These are phyloP conservation scores for Hydropotes inermis DNA, from an alignment of 2,113 vertebrate species.

Conservation along the genomic window DNA sequence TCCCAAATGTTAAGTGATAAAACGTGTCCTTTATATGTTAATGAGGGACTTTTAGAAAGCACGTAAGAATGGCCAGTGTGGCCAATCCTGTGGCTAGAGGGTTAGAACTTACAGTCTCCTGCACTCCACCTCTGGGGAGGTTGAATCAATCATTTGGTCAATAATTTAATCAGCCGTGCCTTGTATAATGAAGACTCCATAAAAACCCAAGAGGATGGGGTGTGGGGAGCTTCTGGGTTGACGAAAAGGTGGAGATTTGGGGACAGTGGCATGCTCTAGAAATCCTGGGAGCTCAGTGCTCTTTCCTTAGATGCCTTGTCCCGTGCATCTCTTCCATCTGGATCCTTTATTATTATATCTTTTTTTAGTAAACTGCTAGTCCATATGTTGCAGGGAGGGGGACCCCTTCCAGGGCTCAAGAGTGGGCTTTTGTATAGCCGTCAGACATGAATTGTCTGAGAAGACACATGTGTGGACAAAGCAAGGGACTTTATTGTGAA, in stretches of 20 bases:
- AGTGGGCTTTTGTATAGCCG: background rate
- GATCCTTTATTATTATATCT: background rate
- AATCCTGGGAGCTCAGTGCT: background rate
- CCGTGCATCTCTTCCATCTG: background rate
- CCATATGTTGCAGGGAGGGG: background rate
- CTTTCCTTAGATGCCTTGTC: background rate
- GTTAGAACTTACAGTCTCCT: background rate
- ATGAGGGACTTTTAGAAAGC: background rate
- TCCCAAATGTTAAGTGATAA: background rate
- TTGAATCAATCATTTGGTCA: background rate
- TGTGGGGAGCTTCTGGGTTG: background rate
- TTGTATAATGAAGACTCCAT: background rate
- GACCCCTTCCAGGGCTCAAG: background rate
- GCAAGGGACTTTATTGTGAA: background rate
- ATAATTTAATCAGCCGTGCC: background rate
- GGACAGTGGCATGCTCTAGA: background rate
- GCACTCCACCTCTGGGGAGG: background rate
- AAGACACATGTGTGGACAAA: background rate
- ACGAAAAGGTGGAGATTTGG: background rate
- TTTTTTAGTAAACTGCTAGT: background rate
- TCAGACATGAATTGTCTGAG: background rate
- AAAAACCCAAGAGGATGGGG: background rate
- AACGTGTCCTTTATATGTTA: background rate
- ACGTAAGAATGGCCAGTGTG: background rate
- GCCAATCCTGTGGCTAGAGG: background rate